Evolutionary conservation across 92 coral and sea anemone genomes (phyloP).

Genomic region (Zoanthus sansibaricus): DNA sequence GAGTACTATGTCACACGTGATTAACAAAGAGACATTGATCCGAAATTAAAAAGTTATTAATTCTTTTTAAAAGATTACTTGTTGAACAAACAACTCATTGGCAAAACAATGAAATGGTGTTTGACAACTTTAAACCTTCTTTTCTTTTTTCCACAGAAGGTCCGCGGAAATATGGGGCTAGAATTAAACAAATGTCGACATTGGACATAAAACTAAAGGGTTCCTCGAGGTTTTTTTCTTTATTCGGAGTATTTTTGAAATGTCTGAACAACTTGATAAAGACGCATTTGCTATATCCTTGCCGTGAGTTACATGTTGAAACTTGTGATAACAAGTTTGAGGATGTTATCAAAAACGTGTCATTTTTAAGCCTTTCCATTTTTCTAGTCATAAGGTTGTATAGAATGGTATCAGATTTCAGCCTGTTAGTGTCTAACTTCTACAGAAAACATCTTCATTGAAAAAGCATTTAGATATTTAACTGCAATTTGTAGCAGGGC

Average conservation of each 20-base stretch:
- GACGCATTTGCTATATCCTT: neutral
- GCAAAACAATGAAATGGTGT: conserved; percentile 39
- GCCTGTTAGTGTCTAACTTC: conserved; percentile 47
- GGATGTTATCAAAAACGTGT: conserved; percentile 39
- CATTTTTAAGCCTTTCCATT: conserved; percentile 7
- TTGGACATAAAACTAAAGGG: conserved; percentile 15
- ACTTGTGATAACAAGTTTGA: conserved; percentile 31
- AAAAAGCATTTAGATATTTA: conserved; percentile 46
- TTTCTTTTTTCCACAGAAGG: neutral
- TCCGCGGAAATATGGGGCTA: neutral
- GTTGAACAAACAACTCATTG: conserved; percentile 77
- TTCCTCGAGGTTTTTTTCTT: neutral
- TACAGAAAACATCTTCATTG: conserved; percentile 30
- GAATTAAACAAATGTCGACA: conserved; percentile 40
- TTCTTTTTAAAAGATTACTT: conserved; percentile 82
- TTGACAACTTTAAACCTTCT: conserved; percentile 33
- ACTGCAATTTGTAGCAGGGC: conserved; percentile 46
- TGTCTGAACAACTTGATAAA: conserved; percentile 18
- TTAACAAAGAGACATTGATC: conserved; percentile 84
- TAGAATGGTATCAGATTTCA: conserved; percentile 43
- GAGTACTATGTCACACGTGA: conserved; percentile 76
- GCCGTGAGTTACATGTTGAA: conserved; percentile 17
- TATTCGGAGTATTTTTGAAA: conserved; percentile 25
- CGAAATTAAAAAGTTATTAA: conserved; percentile 94
- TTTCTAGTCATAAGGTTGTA: conserved; percentile 36